These are phyloP conservation scores for Ceratosolen fusciceps DNA, from an alignment of 1,140 invertebrate species.

Conservation along the genomic window DNA sequence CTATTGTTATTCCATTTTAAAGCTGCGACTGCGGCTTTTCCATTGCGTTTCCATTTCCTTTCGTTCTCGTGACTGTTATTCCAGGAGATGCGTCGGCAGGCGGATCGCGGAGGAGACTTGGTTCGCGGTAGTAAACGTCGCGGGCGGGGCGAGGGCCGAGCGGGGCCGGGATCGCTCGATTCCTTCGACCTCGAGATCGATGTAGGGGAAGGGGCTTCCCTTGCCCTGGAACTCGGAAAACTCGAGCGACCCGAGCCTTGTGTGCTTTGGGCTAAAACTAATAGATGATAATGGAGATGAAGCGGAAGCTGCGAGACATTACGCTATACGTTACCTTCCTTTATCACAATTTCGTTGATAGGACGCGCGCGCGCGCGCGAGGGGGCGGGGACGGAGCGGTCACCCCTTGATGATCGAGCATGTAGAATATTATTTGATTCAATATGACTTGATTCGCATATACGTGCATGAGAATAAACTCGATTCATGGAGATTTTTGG, in stretches of 20 bases:
- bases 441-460: too few relatives aligned
- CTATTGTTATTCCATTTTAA: conserved; percentile 13
- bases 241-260: neutral
- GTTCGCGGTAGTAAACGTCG: neutral
- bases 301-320: neutral
- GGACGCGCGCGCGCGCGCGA: neutral
- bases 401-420: conserved; percentile 19
- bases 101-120: neutral
- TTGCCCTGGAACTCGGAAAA: neutral
- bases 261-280: neutral
- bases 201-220: too few relatives aligned
- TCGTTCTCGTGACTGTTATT: conserved; percentile 9
- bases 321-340: neutral
- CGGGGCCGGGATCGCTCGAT: neutral
- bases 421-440: conserved; percentile 15
- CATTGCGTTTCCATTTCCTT: neutral
- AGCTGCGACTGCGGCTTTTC: too few relatives aligned
- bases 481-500: too few relatives aligned
- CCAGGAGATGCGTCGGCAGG: neutral
- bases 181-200: neutral
- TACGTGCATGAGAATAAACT: too few relatives aligned
- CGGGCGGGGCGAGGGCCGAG: neutral
- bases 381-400: too few relatives aligned
- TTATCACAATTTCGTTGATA: conserved; percentile 20
- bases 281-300: neutral